Conservation (phyloP, 2,113 vertebrate genomes). For the Urocynchramus pylzowi region DNA sequence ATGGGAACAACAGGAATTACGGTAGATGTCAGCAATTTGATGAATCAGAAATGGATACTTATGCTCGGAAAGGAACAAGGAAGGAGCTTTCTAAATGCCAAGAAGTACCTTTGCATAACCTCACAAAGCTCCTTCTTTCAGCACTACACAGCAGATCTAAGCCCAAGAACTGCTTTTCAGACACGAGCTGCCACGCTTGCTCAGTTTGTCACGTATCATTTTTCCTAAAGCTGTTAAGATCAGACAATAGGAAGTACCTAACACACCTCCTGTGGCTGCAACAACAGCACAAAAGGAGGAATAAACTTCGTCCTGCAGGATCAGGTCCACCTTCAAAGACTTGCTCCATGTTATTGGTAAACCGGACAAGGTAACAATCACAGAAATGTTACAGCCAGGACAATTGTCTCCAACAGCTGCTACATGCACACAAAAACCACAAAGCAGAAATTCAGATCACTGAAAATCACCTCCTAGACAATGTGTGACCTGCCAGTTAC, state of each 20-base stretch:
- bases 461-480: not conserved
- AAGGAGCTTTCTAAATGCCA: not conserved
- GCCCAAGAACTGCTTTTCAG: not conserved
- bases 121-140: not conserved
- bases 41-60: not conserved
- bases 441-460: not conserved
- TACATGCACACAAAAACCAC: not conserved
- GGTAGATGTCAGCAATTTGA: not conserved
- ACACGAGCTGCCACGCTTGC: fast-evolving
- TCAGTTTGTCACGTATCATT: fast-evolving
- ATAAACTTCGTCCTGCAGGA: not conserved
- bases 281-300: fast-evolving
- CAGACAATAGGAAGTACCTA: not conserved
- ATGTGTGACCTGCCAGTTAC: not conserved
- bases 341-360: not conserved
- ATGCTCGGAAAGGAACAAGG: not conserved
- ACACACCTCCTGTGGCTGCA: not conserved
- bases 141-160: not conserved
- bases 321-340: too few species aligned
- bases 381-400: not conserved
- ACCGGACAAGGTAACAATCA: not conserved
- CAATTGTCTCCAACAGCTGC: not conserved
- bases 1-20: not conserved
- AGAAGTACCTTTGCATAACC: not conserved
- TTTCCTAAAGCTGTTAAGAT: not conserved